These are phyloP conservation scores for Columba janthina DNA, from an alignment of 2,113 vertebrate species.

Conservation along the genomic window DNA sequence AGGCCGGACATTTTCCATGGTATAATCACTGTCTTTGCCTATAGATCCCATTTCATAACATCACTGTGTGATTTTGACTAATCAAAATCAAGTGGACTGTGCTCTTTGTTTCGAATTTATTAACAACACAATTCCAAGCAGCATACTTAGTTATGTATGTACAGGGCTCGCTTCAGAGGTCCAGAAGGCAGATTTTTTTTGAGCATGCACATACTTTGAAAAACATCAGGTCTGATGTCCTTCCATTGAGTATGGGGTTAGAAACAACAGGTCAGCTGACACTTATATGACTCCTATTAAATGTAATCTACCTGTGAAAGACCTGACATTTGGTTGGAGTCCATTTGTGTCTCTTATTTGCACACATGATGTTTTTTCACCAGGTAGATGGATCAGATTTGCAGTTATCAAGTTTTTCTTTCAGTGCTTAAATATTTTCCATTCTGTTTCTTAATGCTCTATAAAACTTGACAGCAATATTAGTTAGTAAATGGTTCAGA, in stretches of 20 bases:
- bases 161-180: not conserved
- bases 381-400: not conserved
- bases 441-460: not conserved
- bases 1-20: not conserved
- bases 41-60: not conserved
- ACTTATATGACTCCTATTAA: not conserved
- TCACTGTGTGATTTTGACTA: not conserved
- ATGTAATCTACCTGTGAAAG: not conserved
- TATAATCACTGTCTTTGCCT: not conserved
- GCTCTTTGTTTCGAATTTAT: not conserved
- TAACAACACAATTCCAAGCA: not conserved
- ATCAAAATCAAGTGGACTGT: not conserved
- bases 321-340: not conserved
- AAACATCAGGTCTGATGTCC: not conserved
- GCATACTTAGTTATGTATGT: rapidly evolving
- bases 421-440: not conserved
- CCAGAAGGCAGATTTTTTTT: not conserved
- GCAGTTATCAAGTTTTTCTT: not conserved
- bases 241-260: not conserved
- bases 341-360: not conserved
- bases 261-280: not conserved
- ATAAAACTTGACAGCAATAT: not conserved
- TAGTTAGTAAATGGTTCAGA: not conserved
- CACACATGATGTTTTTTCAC: not conserved
- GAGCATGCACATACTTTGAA: not conserved